phyloP scores from a whole-genome alignment of 2,113 vertebrate genomes.

The Capreolus pygargus region DNA sequence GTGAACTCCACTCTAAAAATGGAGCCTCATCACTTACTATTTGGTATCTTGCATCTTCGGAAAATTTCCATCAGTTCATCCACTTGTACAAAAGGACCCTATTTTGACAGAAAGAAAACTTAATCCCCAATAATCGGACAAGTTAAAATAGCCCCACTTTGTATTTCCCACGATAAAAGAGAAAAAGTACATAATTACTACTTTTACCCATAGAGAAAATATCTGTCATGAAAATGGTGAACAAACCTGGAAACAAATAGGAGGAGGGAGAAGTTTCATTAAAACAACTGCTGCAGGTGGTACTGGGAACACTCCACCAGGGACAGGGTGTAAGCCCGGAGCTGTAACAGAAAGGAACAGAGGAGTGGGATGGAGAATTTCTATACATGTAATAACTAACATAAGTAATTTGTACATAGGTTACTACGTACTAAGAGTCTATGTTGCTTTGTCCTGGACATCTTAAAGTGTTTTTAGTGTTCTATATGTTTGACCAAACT shows the following conservation, averaged over 20 bases:
- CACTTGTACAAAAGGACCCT: constrained; percentile 99
- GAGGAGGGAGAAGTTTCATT: constrained; percentile 98
- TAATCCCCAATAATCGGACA: neutral
- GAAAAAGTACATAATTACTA: neutral
- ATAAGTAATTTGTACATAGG: neutral
- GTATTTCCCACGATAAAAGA: neutral
- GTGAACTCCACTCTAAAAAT: neutral
- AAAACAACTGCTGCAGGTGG: constrained; percentile 95
- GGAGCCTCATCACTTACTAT: constrained; percentile 86
- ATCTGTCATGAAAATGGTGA: constrained; percentile 17
- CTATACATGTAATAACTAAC: neutral
- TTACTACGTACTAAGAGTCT: neutral
- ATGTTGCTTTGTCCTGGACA: neutral
- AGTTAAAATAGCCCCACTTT: neutral
- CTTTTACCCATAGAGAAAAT: neutral
- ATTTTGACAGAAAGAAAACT: constrained; percentile 38
- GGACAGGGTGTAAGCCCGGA: constrained; percentile 96
- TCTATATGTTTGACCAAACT: neutral
- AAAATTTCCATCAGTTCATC: constrained; percentile 98
- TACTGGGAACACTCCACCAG: constrained; percentile 97
- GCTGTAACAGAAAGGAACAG: constrained; percentile 79
- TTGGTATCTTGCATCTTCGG: constrained; percentile 96
- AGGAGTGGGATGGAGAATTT: neutral
- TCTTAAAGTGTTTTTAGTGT: neutral
- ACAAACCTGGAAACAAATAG: constrained; percentile 95